Evolutionary conservation across 2,888 invertebrate genomes (phyloP).

Genomic region (Tuberolachnus salignus): DNA sequence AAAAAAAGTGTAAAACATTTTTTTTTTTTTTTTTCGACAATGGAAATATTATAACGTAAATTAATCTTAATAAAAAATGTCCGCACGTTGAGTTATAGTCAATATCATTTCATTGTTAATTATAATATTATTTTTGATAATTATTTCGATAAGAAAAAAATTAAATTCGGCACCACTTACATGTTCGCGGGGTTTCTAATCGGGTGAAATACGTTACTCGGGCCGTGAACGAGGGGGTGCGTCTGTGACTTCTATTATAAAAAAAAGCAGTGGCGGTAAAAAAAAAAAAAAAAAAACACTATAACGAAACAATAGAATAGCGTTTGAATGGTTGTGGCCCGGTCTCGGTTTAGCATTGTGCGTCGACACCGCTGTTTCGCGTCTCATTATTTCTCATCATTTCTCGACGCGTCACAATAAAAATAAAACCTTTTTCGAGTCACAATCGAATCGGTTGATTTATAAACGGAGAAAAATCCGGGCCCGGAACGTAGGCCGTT

Average conservation of each 20-base stretch:
- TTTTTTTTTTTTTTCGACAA: no score
- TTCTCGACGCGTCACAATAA: slow-evolving; percentile 25
- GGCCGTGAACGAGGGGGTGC: neutral
- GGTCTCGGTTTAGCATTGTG: neutral
- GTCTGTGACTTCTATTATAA: neutral
- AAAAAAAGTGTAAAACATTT: no score
- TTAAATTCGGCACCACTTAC: no score
- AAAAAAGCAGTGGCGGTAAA: no score
- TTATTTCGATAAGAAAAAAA: no score
- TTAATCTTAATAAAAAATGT: no score
- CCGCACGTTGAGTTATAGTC: no score
- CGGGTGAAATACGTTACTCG: neutral
- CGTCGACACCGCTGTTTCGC: neutral
- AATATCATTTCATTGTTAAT: no score
- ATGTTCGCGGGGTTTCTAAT: slow-evolving; percentile 3
- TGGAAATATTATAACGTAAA: no score
- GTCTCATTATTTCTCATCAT: slow-evolving; percentile 25
- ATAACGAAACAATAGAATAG: slow-evolving; percentile 17
- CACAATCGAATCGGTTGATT: slow-evolving; percentile 45
- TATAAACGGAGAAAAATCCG: slow-evolving; percentile 20
- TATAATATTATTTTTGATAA: no score
- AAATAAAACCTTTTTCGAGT: slow-evolving; percentile 44
- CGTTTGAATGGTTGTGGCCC: neutral
- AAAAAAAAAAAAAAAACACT: no score
- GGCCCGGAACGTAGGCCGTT: slow-evolving; percentile 18